phyloP scores from a whole-genome alignment of 2,888 invertebrate species.

The Cremastobaeus sp. region DNA sequence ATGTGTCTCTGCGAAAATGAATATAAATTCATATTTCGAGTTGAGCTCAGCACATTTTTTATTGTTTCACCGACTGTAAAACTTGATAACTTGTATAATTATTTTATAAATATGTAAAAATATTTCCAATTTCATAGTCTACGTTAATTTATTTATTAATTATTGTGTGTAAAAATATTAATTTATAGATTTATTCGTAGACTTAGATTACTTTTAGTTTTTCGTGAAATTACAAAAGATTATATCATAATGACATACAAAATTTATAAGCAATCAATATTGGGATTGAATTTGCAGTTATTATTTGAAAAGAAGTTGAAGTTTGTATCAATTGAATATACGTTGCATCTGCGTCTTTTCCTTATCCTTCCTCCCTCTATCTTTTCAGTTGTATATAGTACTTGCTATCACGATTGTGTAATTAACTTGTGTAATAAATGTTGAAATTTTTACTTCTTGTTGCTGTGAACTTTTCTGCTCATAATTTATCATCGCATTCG shows the following conservation, averaged over 20 bases:
- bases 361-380: background rate
- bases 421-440: conserved; percentile 53
- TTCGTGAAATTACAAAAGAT: background rate
- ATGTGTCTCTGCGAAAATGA: too few relatives aligned
- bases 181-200: background rate
- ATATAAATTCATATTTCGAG: too few relatives aligned
- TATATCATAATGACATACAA: too few relatives aligned
- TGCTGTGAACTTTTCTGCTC: conserved; percentile 5
- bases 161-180: background rate
- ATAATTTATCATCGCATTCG: conserved; percentile 28
- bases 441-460: conserved; percentile 31
- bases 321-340: too few relatives aligned
- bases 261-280: too few relatives aligned
- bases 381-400: conserved; percentile 43
- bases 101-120: conserved; percentile 55
- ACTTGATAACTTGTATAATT: conserved; percentile 39
- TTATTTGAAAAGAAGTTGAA: too few relatives aligned
- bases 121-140: background rate
- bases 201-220: background rate
- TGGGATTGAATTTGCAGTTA: too few relatives aligned
- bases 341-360: too few relatives aligned
- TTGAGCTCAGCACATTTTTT: too few relatives aligned
- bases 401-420: conserved; percentile 45
- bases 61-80: too few relatives aligned
- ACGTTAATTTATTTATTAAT: conserved; percentile 43